phyloP scores from a whole-genome alignment of 2,797 vertebrate species.

The Tauraco hartlaubi region DNA sequence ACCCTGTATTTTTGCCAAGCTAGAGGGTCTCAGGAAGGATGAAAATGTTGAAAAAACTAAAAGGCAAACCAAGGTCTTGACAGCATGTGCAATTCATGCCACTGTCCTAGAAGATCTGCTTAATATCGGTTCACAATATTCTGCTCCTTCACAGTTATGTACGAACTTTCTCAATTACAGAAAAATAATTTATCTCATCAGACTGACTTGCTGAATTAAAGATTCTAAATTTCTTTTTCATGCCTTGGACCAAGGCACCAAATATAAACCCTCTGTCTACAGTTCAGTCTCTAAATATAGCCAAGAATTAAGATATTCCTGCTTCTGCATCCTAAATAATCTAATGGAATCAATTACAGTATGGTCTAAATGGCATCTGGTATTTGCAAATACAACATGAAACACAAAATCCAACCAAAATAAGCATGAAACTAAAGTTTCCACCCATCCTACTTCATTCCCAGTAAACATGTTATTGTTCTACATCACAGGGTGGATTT shows the following conservation, averaged over 20 bases:
- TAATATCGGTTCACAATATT: background rate
- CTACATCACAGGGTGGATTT: background rate
- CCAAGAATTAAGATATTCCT: conserved; percentile 45
- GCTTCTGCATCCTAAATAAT: conserved; percentile 39
- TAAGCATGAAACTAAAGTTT: background rate
- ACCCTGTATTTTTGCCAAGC: background rate
- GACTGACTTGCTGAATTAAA: conserved; percentile 3
- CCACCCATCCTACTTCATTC: background rate
- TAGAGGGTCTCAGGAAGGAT: background rate
- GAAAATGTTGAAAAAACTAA: background rate
- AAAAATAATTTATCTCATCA: background rate
- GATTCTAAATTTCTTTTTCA: background rate
- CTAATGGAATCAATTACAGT: conserved; percentile 43
- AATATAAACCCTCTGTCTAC: conserved; percentile 35
- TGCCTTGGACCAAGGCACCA: background rate
- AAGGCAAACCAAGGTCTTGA: background rate
- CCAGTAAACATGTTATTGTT: background rate
- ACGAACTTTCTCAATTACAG: background rate
- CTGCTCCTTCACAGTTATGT: background rate
- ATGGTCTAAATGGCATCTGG: conserved; percentile 32
- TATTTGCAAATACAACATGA: conserved; percentile 48
- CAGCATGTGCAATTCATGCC: background rate
- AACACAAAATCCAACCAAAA: conserved; percentile 27
- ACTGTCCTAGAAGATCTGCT: background rate
- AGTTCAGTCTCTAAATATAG: conserved; percentile 39